Evolutionary conservation across 1,140 invertebrate species (phyloP).

Genomic region (Trypoxylus dichotomus): DNA sequence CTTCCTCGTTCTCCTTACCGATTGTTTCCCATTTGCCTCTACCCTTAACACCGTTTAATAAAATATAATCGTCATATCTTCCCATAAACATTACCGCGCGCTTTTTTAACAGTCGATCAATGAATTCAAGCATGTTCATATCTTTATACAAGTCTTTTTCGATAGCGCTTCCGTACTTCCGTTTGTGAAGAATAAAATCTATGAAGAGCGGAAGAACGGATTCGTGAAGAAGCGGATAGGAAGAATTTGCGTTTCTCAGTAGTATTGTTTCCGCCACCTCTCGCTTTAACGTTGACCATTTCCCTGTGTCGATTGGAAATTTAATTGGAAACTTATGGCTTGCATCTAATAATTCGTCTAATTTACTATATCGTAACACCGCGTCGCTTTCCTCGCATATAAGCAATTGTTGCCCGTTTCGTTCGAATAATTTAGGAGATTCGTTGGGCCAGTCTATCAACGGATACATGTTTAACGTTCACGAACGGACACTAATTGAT

Average conservation of each 20-base stretch:
- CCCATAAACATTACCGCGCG: conserved; percentile 63
- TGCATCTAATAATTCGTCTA: background rate
- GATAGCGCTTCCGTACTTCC: conserved; percentile 56
- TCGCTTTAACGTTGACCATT: conserved; percentile 48
- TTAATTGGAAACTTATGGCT: conserved; percentile 53
- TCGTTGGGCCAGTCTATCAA: background rate
- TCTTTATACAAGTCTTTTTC: conserved; percentile 61
- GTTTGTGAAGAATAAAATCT: conserved; percentile 55
- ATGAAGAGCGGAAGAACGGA: conserved; percentile 53
- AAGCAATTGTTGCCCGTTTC: background rate
- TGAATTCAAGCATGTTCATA: conserved; percentile 59
- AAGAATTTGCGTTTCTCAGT: conserved; percentile 55
- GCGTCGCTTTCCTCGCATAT: background rate
- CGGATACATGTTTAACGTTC: background rate
- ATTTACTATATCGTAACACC: background rate
- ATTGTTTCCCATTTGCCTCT: conserved; percentile 54
- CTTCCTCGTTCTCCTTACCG: conserved; percentile 52
- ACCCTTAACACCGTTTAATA: conserved; percentile 57
- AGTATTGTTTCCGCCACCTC: conserved; percentile 46
- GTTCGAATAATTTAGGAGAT: conserved; percentile 17
- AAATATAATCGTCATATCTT: conserved; percentile 55
- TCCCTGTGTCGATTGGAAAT: conserved; percentile 54
- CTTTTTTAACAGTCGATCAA: conserved; percentile 62
- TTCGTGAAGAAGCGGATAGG: conserved; percentile 57
- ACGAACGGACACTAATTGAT: background rate